These are phyloP conservation scores for Aphelenchoides fujianensis DNA, from an alignment of 1,140 invertebrate species.

Conservation along the genomic window DNA sequence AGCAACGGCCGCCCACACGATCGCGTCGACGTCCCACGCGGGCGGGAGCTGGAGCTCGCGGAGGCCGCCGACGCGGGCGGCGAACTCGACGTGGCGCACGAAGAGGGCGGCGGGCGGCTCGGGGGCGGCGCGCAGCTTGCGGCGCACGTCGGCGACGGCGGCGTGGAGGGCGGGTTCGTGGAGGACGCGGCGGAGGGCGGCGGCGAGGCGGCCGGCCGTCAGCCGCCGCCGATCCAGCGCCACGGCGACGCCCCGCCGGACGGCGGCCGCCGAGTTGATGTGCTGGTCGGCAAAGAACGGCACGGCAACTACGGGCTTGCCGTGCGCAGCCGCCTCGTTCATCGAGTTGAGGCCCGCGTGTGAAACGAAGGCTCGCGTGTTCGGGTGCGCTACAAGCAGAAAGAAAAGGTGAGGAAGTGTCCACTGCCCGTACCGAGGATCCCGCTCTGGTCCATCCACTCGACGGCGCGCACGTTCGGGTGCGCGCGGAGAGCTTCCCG, in stretches of 20 bases:
- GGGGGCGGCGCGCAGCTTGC: too few species aligned
- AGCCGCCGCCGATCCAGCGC: constrained; percentile 38
- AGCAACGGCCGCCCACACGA: too few species aligned
- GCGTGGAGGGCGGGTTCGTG: too few species aligned
- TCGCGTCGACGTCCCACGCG: too few species aligned
- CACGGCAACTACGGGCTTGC: constrained; percentile 70
- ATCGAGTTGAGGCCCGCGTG: constrained; percentile 70
- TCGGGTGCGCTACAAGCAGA: constrained; percentile 71
- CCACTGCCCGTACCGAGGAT: constrained; percentile 20
- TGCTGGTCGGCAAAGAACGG: constrained; percentile 70
- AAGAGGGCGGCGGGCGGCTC: too few species aligned
- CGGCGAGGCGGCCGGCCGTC: constrained; percentile 38
- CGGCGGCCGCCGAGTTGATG: constrained; percentile 62
- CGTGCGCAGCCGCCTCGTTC: constrained; percentile 69
- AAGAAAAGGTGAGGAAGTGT: constrained; percentile 1
- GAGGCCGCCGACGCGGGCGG: too few species aligned
- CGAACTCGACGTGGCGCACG: too few species aligned
- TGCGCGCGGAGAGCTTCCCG: not conserved
- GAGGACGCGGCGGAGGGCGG: constrained; percentile 34
- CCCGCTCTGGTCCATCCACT: constrained; percentile 23
- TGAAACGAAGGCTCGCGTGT: constrained; percentile 70
- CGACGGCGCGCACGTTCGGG: constrained; percentile 9
- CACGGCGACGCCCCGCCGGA: constrained; percentile 48
- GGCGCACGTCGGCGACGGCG: too few species aligned
- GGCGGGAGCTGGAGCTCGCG: too few species aligned